phyloP scores from a whole-genome alignment of 2,113 vertebrate species.

The Axis porcinus region DNA sequence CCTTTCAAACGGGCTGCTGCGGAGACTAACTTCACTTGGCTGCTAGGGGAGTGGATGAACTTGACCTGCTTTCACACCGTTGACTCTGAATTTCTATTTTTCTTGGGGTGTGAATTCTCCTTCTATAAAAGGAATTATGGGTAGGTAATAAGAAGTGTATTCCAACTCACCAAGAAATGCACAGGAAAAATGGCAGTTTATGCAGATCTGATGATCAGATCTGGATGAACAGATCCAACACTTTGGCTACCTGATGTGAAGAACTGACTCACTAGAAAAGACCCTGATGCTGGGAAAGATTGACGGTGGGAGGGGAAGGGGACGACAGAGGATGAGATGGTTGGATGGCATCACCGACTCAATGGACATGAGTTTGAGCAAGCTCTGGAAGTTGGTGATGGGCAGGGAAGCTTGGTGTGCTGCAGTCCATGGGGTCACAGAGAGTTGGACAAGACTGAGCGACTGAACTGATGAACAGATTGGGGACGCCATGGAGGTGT shows the following conservation, averaged over 20 bases:
- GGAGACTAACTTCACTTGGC: neutral
- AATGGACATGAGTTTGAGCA: neutral
- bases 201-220: neutral
- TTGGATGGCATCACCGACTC: neutral
- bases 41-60: neutral
- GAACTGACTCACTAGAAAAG: neutral
- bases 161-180: neutral
- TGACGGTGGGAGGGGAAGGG: neutral
- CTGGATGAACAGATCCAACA: neutral
- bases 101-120: neutral
- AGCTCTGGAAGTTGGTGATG: neutral
- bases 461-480: neutral
- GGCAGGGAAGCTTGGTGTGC: neutral
- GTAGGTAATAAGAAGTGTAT: neutral
- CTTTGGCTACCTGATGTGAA: neutral
- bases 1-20: neutral
- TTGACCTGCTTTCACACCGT: neutral
- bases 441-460: neutral
- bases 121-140: neutral
- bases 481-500: neutral
- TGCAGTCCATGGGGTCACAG: neutral
- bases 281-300: neutral
- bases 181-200: neutral
- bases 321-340: neutral
- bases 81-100: neutral